A percentile compares a stretch with the other conserved stretches of the same genome.
Conservation (phyloP, 2,888 invertebrate genomes). For the Glaucopsyche alexis region DNA sequence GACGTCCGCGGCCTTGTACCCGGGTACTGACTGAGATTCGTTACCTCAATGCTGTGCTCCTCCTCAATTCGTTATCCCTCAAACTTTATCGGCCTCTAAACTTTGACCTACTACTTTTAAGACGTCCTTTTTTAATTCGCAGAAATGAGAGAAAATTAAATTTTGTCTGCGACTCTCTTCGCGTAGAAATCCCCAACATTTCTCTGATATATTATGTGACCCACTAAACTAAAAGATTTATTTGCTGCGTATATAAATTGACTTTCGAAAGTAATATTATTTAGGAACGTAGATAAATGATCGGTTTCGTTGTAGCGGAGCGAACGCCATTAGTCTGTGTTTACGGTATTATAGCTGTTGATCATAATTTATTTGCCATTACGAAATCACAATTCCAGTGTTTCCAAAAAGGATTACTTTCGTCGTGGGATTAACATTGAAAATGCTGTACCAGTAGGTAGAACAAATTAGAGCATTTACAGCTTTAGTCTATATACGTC, state of each 20-base stretch:
- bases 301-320: slow-evolving; percentile 16
- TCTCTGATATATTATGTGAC: background rate
- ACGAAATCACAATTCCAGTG: background rate
- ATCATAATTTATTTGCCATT: slow-evolving; percentile 9
- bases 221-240: background rate
- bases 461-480: background rate
- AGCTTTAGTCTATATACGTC: no score
- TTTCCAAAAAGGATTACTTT: background rate
- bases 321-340: background rate
- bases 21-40: no score
- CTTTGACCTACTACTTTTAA: background rate
- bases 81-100: background rate
- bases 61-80: no score
- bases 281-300: slow-evolving; percentile 9
- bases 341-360: background rate
- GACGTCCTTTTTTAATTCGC: background rate
- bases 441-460: background rate
- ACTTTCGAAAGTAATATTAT: slow-evolving; percentile 12
- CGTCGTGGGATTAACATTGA: background rate
- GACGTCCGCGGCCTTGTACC: background rate
- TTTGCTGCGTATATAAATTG: slow-evolving; percentile 19
- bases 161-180: background rate
- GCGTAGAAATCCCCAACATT: background rate
- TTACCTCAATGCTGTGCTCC: no score
- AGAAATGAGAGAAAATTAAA: background rate